These are phyloP conservation scores for Eidolon dupreanum DNA, from an alignment of 2,797 vertebrate species.

Conservation along the genomic window DNA sequence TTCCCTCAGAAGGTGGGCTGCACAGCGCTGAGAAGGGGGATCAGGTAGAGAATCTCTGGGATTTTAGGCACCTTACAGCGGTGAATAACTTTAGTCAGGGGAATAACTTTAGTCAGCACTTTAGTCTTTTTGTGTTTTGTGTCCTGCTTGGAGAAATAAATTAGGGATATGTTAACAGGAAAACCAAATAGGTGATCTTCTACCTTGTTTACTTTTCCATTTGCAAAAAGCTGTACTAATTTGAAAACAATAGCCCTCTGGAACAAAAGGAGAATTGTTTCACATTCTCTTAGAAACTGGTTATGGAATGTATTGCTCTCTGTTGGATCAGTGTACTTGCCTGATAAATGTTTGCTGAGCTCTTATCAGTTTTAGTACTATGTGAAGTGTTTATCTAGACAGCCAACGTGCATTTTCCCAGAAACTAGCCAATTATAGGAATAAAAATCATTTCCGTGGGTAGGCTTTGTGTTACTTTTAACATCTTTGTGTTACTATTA, in stretches of 20 bases:
- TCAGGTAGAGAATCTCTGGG: not conserved
- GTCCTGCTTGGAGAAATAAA: conserved; percentile 26
- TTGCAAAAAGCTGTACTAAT: not conserved
- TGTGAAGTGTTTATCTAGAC: conserved; percentile 36
- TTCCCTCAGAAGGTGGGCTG: not conserved
- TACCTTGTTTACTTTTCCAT: not conserved
- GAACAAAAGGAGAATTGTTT: conserved; percentile 38
- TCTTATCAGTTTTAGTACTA: conserved; percentile 11
- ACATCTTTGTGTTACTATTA: not conserved
- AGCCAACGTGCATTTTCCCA: conserved; percentile 11
- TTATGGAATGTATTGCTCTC: not conserved
- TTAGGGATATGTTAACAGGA: not conserved
- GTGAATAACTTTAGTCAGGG: not conserved
- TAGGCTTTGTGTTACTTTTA: not conserved
- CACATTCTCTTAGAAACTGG: not conserved
- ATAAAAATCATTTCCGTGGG: not conserved
- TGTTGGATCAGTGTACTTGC: not conserved
- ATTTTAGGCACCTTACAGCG: not conserved
- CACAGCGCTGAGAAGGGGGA: not conserved
- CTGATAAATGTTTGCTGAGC: conserved; percentile 57
- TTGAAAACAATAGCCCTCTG: not conserved
- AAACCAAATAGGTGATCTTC: not conserved
- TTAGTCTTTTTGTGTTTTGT: not conserved
- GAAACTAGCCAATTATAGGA: not conserved
- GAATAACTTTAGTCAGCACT: not conserved